Base-by-base conservation (phyloP, 2,113 vertebrate genomes). In the Seriola rivoliana region DNA sequence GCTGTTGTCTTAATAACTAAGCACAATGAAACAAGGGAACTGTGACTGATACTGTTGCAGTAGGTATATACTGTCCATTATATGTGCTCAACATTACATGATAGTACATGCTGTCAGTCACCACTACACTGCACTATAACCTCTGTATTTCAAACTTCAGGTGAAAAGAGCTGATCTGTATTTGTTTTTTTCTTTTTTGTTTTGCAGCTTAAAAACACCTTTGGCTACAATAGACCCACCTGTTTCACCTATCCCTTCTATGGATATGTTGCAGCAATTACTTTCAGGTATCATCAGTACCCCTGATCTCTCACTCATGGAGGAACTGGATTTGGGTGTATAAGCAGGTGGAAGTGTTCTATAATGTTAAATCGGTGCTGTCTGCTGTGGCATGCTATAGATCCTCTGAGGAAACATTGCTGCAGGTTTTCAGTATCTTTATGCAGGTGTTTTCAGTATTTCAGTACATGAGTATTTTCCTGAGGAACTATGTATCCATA, bases 201-300 rank as follows among this genome's bases (percentile, higher is more conserved):
- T 38, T 81, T 32, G 1, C 82, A 94, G 93, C 34, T 93, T 23
- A 0, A 66, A 1, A 29, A 29, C 29, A 29, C 29, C 29, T 29
- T 29, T 29, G 29, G 29, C 29, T 29, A 29, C 29, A 2, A 29
- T 29, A 29, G 29, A 29, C 29, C 29, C 29, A 29, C 29, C 23
- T 93, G 90, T 79, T 4, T 46, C 25, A 91, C 82, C 48, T 4
- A 1, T 1, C 0, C 0, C 0, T 66, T 14, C 40, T 94, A 92
- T 38, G 7, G 0, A 55, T 90, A 90, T 4, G 76, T 91, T 38
- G 0, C 0, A 25, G 3, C 0, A 9, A 86, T 93, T 17, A 64
- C 23, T 8, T 92, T 93, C 90, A 94, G 88, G 93, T 94, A 92
- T 25, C 2, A 44, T 64, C 8, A 54, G 7, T 52, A 44, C 55